Evolutionary conservation across 2,113 vertebrate genomes (phyloP).

Genomic region (Perca fluviatilis): DNA sequence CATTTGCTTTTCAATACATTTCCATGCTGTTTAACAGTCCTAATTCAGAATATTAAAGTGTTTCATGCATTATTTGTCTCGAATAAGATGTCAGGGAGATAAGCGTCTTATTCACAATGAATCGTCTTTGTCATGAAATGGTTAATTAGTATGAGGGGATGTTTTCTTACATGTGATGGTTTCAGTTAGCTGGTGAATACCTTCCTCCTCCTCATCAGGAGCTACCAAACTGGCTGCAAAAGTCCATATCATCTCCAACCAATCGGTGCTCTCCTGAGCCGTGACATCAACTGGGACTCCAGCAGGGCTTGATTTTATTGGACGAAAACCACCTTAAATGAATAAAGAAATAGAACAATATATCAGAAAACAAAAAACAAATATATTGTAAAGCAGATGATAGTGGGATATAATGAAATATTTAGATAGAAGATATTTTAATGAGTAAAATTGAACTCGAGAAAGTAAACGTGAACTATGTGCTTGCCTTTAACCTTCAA

Average conservation of each 20-base stretch:
- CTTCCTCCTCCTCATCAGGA: conserved; percentile 81
- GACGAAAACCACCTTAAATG: conserved; percentile 46
- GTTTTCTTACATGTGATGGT: conserved; percentile 79
- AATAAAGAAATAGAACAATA: background rate
- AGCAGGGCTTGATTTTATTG: conserved; percentile 45
- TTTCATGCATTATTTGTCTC: background rate
- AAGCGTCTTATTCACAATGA: background rate
- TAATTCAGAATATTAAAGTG: background rate
- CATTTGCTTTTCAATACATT: conserved; percentile 4
- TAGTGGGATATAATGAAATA: background rate
- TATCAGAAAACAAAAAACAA: background rate
- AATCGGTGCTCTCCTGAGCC: conserved; percentile 63
- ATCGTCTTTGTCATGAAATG: background rate
- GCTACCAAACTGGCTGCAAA: conserved; percentile 69
- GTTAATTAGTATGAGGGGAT: conserved; percentile 48
- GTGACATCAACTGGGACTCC: conserved; percentile 13
- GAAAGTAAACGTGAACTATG: background rate
- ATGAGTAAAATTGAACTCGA: background rate
- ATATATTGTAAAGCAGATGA: background rate
- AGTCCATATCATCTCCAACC: conserved; percentile 70
- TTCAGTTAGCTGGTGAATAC: conserved; percentile 81
- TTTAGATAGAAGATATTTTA: background rate
- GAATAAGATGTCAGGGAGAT: conserved; percentile 1
- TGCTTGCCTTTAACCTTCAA: conserved; percentile 70
- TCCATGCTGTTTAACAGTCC: conserved; percentile 1